phyloP scores from a whole-genome alignment of 1,140 invertebrate genomes.

The Drosophila kepulauana region DNA sequence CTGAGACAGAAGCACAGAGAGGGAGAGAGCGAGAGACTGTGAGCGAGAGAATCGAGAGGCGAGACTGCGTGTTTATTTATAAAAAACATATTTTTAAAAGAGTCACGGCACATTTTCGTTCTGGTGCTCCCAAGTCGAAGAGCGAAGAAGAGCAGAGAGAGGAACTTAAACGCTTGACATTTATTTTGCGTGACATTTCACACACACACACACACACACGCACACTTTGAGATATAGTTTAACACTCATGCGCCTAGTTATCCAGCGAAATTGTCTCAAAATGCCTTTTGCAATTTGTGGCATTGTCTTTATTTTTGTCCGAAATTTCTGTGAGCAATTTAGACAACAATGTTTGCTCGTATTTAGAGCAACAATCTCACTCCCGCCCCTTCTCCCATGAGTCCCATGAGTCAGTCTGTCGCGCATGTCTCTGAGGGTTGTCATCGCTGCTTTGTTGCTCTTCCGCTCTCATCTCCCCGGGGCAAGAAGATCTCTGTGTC shows the following conservation, averaged over 20 bases:
- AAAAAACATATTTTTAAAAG: conserved; percentile 57
- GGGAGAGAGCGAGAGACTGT: conserved; percentile 4
- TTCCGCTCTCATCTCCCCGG: conserved; percentile 24
- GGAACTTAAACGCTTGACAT: conserved; percentile 61
- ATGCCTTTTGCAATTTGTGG: conserved; percentile 26
- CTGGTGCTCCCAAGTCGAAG: conserved; percentile 32
- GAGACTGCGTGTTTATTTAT: conserved; percentile 64
- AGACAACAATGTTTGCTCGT: conserved; percentile 67
- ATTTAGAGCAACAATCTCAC: conserved; percentile 46
- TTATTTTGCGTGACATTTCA: conserved; percentile 80
- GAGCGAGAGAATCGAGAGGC: conserved; percentile 12
- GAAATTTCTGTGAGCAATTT: conserved; percentile 63
- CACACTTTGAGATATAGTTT: neutral
- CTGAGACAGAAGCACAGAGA: neutral
- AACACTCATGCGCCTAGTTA: conserved; percentile 71
- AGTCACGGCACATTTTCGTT: conserved; percentile 54
- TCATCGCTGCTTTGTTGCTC: conserved; percentile 21
- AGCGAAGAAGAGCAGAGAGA: conserved; percentile 17
- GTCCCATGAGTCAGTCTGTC: conserved; percentile 56
- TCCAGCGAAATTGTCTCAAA: conserved; percentile 55
- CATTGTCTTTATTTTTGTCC: conserved; percentile 56
- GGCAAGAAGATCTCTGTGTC: conserved; percentile 25
- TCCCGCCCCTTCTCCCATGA: neutral
- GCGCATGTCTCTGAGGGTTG: conserved; percentile 59
- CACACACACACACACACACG: conserved; percentile 42